A percentile compares a stretch with the other conserved stretches of the same genome.
Evolutionary conservation across 2,888 invertebrate genomes (phyloP).

Genomic region (Machimus rusticus): DNA sequence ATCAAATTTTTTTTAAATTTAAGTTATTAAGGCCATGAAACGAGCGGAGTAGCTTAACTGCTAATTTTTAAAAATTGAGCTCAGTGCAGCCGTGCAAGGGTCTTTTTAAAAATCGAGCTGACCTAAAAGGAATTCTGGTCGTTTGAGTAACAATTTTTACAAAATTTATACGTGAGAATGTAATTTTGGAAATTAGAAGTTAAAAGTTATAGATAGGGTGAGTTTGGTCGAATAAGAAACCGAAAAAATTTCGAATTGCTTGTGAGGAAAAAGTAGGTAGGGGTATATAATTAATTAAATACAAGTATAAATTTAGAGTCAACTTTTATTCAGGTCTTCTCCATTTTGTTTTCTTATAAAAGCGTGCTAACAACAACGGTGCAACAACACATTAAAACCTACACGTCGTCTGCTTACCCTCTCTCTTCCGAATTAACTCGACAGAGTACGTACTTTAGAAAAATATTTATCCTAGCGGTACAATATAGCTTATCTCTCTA

Average conservation of each 20-base stretch:
- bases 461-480: constrained; percentile 23
- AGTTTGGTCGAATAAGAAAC: background rate
- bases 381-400: constrained; percentile 27
- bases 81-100: too few species aligned
- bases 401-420: background rate
- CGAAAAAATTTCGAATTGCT: background rate
- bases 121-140: too few species aligned
- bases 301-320: background rate
- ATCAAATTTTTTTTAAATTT: too few species aligned
- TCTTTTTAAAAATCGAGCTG: too few species aligned
- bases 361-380: constrained; percentile 15
- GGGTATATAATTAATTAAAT: background rate
- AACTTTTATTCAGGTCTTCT: background rate
- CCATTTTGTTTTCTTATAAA: constrained; percentile 5
- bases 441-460: background rate
- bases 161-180: too few species aligned
- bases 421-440: background rate
- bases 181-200: too few species aligned
- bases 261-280: background rate
- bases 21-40: too few species aligned
- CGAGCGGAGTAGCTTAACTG: too few species aligned
- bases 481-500: background rate
- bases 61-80: too few species aligned
- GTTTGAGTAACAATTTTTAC: too few species aligned
- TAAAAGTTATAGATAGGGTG: too few species aligned